Conservation (phyloP, 2,113 vertebrate species). For the Trinectes maculatus region DNA sequence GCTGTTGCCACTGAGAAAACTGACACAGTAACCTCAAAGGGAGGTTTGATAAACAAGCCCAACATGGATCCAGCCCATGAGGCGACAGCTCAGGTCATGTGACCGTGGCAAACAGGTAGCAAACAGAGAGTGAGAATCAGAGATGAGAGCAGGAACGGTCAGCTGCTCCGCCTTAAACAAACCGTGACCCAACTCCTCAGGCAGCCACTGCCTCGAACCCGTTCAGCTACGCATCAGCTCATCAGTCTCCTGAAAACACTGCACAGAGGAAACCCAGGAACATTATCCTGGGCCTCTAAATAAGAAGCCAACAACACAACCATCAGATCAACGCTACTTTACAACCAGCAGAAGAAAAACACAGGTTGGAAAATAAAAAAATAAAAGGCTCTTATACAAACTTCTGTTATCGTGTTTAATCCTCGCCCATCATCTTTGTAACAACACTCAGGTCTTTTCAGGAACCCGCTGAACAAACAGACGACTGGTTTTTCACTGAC, state of each 20-base stretch:
- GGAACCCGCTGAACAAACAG: no score
- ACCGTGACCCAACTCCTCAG: conserved; percentile 39
- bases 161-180: conserved; percentile 69
- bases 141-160: conserved; percentile 29
- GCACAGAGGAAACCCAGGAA: no score
- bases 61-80: background rate
- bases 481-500: no score
- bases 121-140: background rate
- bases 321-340: no score
- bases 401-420: no score
- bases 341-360: no score
- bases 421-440: no score
- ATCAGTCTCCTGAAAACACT: conserved; percentile 24
- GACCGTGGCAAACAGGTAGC: conserved; percentile 11
- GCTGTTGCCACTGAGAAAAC: background rate
- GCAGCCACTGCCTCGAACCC: background rate
- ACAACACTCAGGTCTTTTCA: no score
- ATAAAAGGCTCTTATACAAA: no score
- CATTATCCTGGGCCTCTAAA: background rate
- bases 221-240: background rate
- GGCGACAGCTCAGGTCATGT: background rate
- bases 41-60: background rate
- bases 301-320: no score
- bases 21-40: no score
- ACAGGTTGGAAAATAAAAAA: no score